Evolutionary conservation across 2,113 vertebrate species (phyloP).

Genomic region (Clarias magur): DNA sequence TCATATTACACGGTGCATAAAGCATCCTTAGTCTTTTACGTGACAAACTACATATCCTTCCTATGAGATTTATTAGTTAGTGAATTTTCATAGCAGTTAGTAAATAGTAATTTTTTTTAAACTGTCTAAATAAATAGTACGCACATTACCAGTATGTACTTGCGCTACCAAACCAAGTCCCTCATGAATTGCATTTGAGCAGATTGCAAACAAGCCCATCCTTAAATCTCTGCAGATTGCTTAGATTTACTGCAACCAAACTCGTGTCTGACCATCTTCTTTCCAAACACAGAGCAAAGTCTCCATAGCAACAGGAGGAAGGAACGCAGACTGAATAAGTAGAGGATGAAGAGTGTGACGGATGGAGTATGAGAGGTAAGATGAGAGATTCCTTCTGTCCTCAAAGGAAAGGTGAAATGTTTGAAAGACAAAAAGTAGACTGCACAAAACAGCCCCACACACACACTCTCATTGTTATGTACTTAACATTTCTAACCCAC

Average conservation of each 20-base stretch:
- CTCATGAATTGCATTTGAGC: background rate
- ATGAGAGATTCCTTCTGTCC: background rate
- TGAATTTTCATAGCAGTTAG: background rate
- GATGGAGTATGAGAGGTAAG: conserved; percentile 51
- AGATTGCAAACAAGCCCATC: background rate
- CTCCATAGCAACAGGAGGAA: conserved; percentile 65
- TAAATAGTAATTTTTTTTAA: background rate
- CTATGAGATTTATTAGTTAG: background rate
- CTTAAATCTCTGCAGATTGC: background rate
- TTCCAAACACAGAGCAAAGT: conserved; percentile 31
- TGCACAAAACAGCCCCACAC: no score
- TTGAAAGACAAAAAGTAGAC: background rate
- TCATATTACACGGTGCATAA: background rate
- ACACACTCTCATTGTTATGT: background rate
- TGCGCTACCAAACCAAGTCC: background rate
- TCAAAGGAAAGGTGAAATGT: conserved; percentile 1
- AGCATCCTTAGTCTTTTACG: background rate
- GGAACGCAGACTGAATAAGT: conserved; percentile 59
- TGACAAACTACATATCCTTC: background rate
- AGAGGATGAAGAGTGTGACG: conserved; percentile 61
- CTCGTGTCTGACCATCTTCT: conserved; percentile 33
- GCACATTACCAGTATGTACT: background rate
- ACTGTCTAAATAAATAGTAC: background rate
- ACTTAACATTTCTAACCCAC: background rate
- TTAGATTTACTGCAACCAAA: conserved; percentile 16